Conservation (phyloP, 2,888 invertebrate species). For the Rugalucina vietnamica region DNA sequence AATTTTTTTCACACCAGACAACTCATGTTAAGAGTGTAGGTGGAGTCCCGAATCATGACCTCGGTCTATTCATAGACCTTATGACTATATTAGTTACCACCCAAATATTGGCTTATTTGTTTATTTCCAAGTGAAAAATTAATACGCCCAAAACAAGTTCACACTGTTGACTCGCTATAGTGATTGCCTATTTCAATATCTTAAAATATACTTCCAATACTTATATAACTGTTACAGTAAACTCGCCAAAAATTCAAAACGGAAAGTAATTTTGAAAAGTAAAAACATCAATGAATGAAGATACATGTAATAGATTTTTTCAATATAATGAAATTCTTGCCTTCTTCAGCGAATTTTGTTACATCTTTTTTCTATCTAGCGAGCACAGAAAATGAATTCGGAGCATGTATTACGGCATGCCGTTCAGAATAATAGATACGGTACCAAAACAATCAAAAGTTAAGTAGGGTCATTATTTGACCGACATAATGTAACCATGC, state of each 20-base stretch:
- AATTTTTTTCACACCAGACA: background rate
- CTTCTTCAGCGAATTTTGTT: no score
- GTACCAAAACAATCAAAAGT: background rate
- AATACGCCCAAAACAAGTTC: background rate
- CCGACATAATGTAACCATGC: background rate
- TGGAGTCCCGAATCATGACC: constrained; percentile 2
- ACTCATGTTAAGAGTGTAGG: background rate
- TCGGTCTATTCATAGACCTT: background rate
- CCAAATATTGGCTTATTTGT: background rate
- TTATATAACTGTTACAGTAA: background rate
- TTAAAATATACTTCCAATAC: no score
- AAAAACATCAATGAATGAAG: no score
- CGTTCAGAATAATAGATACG: no score
- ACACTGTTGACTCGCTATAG: background rate
- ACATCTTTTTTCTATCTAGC: no score
- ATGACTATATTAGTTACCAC: constrained; percentile 14
- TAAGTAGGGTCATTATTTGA: background rate
- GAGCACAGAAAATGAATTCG: no score
- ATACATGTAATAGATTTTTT: no score
- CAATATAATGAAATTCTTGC: no score
- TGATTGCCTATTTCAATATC: background rate
- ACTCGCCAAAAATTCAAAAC: no score
- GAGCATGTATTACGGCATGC: no score
- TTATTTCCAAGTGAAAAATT: background rate
- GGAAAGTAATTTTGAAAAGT: no score